These are phyloP conservation scores for Actenoides lindsayi DNA, from an alignment of 2,113 vertebrate genomes.

Conservation along the genomic window DNA sequence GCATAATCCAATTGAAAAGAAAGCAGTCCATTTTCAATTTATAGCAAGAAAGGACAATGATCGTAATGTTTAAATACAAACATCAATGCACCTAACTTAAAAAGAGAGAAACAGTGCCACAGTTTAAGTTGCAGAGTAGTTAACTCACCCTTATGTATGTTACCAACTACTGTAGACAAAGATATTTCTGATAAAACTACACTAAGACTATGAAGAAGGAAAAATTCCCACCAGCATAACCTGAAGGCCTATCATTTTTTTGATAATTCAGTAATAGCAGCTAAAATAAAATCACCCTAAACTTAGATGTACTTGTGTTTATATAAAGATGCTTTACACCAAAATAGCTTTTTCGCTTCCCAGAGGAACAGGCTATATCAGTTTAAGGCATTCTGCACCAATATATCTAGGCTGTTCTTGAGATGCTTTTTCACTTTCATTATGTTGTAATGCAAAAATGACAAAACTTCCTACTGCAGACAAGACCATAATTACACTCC, in stretches of 20 bases:
- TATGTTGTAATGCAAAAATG: not conserved
- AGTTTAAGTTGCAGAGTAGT: no score
- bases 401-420: not conserved
- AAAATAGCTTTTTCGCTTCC: not conserved
- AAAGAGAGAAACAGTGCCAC: no score
- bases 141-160: not conserved
- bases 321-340: not conserved
- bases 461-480: not conserved
- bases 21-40: not conserved
- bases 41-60: not conserved
- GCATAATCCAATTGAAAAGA: not conserved
- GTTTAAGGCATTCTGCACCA: not conserved
- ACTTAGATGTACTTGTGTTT: not conserved
- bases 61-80: not conserved
- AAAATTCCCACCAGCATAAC: not conserved
- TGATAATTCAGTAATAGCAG: not conserved
- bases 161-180: not conserved
- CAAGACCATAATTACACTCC: not conserved
- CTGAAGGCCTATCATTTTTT: not conserved
- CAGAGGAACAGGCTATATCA: not conserved
- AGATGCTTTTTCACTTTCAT: not conserved
- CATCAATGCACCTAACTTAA: not conserved
- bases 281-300: not conserved
- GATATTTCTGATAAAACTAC: not conserved
- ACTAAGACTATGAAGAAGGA: not conserved